phyloP scores from a whole-genome alignment of 2,888 invertebrate species.

The Nomada fabriciana region DNA sequence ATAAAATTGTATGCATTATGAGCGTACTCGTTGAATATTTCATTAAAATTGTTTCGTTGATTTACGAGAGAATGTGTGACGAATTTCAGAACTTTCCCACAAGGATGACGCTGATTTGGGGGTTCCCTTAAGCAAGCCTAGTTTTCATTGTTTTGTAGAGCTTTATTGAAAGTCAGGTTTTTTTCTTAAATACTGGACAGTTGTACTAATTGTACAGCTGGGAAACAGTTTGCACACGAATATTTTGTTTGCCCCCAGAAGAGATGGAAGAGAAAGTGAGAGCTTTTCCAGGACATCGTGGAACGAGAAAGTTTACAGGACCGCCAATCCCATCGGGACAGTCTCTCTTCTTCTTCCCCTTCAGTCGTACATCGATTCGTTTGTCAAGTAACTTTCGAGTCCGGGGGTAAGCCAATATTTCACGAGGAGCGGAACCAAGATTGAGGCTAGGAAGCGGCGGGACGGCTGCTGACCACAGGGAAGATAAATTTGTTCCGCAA shows the following conservation, averaged over 20 bases:
- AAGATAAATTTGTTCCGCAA: conserved; percentile 84
- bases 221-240: conserved; percentile 74
- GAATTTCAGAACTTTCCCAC: too few relatives aligned
- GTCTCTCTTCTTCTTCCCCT: conserved; percentile 64
- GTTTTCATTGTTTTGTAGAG: not conserved
- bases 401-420: conserved; percentile 82
- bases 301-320: conserved; percentile 69
- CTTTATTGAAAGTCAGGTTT: not conserved
- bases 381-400: conserved; percentile 80
- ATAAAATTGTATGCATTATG: too few relatives aligned
- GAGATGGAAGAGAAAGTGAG: conserved; percentile 37
- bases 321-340: conserved; percentile 64
- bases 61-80: too few relatives aligned
- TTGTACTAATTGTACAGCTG: conserved; percentile 75
- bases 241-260: conserved; percentile 19
- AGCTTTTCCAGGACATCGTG: conserved; percentile 32
- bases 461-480: conserved; percentile 80
- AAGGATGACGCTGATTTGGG: too few relatives aligned
- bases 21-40: too few relatives aligned
- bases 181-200: conserved; percentile 15
- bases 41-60: too few relatives aligned
- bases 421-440: conserved; percentile 80
- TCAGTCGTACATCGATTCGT: conserved; percentile 73
- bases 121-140: not conserved
- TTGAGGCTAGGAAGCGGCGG: conserved; percentile 82